Evolutionary conservation across 2,797 vertebrate genomes (phyloP), one percentile per base, ranked within the genome.

Genomic region (Coregonus suidteri): DNA sequence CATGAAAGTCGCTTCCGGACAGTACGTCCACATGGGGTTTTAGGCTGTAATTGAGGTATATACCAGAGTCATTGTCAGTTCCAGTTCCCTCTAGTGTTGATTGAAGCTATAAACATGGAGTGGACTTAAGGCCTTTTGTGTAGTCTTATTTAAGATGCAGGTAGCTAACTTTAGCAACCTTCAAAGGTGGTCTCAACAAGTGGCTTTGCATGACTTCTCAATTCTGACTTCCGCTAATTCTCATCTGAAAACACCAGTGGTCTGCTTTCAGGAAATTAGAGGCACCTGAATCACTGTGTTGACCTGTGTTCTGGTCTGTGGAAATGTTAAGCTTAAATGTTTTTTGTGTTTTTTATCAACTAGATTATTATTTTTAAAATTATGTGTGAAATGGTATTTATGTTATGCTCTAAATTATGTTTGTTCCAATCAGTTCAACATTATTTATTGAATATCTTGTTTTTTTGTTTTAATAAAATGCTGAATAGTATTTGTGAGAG

Each of bases 381-480:
- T 80, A 77, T 75, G 77, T 76, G 68, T 80, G 47, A 75, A 74
- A 34, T 75, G 67, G 6, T 85, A 81, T 89, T 80, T 83, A 82
- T 84, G 76, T 77, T 84, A 82, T 84, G 54, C 69, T 84, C 82
- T 77, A 78, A 87, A 83, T 83, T 85, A 83, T 84, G 65, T 80
- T 80, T 37, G 67, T 69, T 69, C 11, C 75, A 81, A 75, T 77
- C 77, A 35, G 59, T 73, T 81, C 31, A 59, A 81, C 73, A 73
- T 88, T 83, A 88, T 90, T 89, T 89, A 91, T 92, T 87, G 81
- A 88, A 82, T 85, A 72, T 37, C 11, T 20, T 79, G 88, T 81
- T 90, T 89, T 87, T 87, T 88, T 88, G 82, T 72, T 76, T 82
- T 73, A 85, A 78, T 77, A 73, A 25, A 71, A 14, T 47, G 53